Evolutionary conservation across 2,888 invertebrate genomes (phyloP).

Genomic region (Drosophila rubida): DNA sequence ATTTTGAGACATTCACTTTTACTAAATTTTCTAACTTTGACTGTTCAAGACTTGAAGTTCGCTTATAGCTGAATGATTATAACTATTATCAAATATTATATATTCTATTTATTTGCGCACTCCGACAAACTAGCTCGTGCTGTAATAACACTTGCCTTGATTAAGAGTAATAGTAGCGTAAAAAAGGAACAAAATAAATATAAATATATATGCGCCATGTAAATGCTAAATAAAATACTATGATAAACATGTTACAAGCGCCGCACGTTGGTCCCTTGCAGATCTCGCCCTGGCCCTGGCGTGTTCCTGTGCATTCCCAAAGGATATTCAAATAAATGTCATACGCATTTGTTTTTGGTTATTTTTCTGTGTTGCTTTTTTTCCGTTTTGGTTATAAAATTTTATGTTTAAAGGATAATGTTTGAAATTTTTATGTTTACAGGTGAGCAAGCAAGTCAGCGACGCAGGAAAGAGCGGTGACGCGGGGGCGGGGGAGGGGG

Average conservation of each 20-base stretch:
- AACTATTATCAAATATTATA: too few relatives aligned
- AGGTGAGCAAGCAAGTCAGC: slow-evolving; percentile 77
- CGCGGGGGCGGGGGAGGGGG: background rate
- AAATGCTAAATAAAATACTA: slow-evolving; percentile 74
- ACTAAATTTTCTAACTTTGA: too few relatives aligned
- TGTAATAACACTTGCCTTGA: background rate
- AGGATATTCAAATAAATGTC: slow-evolving; percentile 81
- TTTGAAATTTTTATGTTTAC: slow-evolving; percentile 80
- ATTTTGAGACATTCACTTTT: too few relatives aligned
- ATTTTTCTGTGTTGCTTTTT: slow-evolving; percentile 30
- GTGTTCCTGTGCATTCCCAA: slow-evolving; percentile 58
- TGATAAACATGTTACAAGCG: slow-evolving; percentile 73
- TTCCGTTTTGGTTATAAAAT: slow-evolving; percentile 68
- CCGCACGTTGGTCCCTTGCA: slow-evolving; percentile 26
- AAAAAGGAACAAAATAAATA: slow-evolving; percentile 28
- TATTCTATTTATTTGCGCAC: too few relatives aligned
- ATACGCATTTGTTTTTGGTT: slow-evolving; percentile 78
- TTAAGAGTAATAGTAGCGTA: slow-evolving; percentile 28
- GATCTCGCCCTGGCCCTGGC: slow-evolving; percentile 21
- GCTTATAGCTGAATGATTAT: too few relatives aligned
- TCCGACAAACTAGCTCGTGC: background rate
- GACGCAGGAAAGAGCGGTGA: too few relatives aligned
- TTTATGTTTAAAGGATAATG: slow-evolving; percentile 81
- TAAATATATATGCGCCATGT: slow-evolving; percentile 31
- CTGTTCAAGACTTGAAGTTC: too few relatives aligned